Evolutionary conservation across 30 jellyfish, hydroid and myxozoan genomes (phyloP).

Genomic region (Catostylus mosaicus): DNA sequence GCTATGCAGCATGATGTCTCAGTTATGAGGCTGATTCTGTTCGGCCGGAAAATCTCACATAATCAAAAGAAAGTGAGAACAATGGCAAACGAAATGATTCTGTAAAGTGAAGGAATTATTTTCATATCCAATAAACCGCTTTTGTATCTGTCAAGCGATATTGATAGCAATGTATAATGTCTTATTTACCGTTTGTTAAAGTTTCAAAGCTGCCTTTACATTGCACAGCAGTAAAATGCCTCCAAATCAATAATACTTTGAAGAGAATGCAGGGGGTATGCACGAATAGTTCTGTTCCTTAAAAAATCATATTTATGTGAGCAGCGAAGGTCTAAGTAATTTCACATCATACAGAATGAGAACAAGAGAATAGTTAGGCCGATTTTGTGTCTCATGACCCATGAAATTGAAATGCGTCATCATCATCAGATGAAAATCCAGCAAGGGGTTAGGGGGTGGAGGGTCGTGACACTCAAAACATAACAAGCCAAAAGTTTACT

Average conservation of each 20-base stretch:
- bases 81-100: not conserved
- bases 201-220: not conserved
- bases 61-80: constrained; percentile 14
- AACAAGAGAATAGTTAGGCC: too few relatives aligned
- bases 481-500: too few relatives aligned
- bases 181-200: constrained; percentile 1
- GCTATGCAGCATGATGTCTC: not conserved
- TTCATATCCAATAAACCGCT: constrained; percentile 4
- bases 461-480: too few relatives aligned
- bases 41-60: constrained; percentile 15
- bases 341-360: too few relatives aligned
- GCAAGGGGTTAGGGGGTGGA: too few relatives aligned
- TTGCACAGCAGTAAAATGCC: not conserved
- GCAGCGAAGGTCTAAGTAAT: too few relatives aligned
- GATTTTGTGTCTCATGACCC: too few relatives aligned
- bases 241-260: not conserved
- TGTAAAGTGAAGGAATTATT: not conserved
- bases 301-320: too few relatives aligned
- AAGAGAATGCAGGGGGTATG: not conserved
- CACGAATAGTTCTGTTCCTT: too few relatives aligned
- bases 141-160: not conserved
- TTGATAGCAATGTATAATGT: not conserved
- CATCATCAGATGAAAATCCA: too few relatives aligned
- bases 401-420: too few relatives aligned
- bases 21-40: not conserved